phyloP scores from a whole-genome alignment of 2,113 vertebrate genomes.

The Suricata suricatta region DNA sequence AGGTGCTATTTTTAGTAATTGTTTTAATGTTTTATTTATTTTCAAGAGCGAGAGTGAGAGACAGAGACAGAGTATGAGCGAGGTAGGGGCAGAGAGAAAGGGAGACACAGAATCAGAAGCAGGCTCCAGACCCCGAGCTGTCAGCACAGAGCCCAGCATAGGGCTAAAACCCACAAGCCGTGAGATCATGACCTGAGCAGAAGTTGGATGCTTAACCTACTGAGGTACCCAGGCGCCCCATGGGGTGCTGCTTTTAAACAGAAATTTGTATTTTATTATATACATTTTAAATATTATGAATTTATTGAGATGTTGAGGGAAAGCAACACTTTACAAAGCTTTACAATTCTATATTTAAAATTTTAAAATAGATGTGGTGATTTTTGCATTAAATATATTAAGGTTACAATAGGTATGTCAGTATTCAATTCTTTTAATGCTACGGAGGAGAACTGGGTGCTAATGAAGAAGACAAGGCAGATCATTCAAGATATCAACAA shows the following conservation, averaged over 20 bases:
- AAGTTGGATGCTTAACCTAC: too few species aligned
- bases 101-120: too few species aligned
- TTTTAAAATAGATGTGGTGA: neutral
- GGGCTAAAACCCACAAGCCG: too few species aligned
- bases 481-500: neutral
- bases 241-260: neutral
- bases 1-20: neutral
- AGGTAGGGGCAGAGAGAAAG: too few species aligned
- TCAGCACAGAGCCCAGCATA: too few species aligned
- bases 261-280: neutral
- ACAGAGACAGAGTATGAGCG: too few species aligned
- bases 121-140: too few species aligned
- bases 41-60: too few species aligned
- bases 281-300: constrained; percentile 36
- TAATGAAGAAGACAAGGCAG: neutral
- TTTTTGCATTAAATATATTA: constrained; percentile 19
- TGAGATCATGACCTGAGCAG: too few species aligned
- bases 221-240: too few species aligned
- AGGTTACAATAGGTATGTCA: neutral
- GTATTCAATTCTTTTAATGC: neutral
- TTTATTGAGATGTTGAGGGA: neutral
- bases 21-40: too few species aligned
- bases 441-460: neutral
- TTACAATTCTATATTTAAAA: neutral
- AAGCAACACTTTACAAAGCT: neutral